Conservation (phyloP, 2,888 invertebrate species). For the Anaspis maculata region DNA sequence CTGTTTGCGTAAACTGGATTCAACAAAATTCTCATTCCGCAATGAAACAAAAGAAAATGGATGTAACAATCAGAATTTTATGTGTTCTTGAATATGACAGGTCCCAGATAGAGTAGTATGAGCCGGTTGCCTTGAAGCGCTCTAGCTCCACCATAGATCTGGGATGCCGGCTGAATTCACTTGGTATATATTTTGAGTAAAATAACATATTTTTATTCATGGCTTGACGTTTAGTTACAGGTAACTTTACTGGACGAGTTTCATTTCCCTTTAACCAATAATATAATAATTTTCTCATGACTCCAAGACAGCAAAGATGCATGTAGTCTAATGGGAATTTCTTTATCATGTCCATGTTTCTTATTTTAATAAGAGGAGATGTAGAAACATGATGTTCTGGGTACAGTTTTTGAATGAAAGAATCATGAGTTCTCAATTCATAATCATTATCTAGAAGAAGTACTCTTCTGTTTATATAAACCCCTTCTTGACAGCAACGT, state of each 20-base stretch:
- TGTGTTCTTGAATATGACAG: conserved; percentile 13
- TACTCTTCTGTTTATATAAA: conserved; percentile 7
- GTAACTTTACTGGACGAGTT: neutral
- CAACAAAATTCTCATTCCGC: conserved; percentile 12
- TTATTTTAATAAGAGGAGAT: conserved; percentile 4
- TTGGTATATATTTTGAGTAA: conserved; percentile 2
- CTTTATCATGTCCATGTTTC: conserved; percentile 44
- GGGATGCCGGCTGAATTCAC: conserved; percentile 13
- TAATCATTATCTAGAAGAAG: conserved; percentile 4
- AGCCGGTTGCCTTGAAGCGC: conserved; percentile 15
- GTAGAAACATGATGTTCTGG: conserved; percentile 6
- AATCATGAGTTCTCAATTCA: conserved; percentile 6
- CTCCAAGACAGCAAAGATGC: conserved; percentile 2
- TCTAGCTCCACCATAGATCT: conserved; percentile 7
- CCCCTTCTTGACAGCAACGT: conserved; percentile 20
- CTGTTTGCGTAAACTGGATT: conserved; percentile 3
- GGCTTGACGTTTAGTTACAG: neutral
- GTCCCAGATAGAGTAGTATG: conserved; percentile 18
- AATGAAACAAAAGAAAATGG: conserved; percentile 15
- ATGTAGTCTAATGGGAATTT: conserved; percentile 37
- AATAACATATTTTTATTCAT: neutral
- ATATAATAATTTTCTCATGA: neutral
- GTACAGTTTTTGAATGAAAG: conserved; percentile 4
- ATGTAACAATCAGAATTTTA: conserved; percentile 7
- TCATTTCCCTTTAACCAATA: neutral